phyloP scores from a whole-genome alignment of 2,797 vertebrate genomes.

The Cyprinella venusta region DNA sequence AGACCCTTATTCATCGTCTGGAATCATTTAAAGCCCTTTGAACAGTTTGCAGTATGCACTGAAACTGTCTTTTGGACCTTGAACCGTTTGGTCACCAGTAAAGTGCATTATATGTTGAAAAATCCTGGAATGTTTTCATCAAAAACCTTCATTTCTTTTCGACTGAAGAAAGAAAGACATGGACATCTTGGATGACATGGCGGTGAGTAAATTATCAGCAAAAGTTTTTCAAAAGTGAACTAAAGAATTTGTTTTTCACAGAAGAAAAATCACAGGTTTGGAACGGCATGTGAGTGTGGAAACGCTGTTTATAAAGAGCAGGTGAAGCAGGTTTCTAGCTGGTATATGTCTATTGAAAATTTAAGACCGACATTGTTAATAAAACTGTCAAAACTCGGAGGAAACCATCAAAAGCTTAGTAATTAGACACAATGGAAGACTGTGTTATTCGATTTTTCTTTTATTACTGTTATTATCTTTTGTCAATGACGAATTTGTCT shows the following conservation, averaged over 20 bases:
- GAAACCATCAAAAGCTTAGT: neutral
- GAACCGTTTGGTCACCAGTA: too few relatives aligned
- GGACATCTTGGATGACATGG: too few relatives aligned
- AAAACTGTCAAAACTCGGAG: conserved; percentile 16
- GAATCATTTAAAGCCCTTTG: too few relatives aligned
- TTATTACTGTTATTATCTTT: conserved; percentile 30
- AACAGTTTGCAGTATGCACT: too few relatives aligned
- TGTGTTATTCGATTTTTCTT: neutral
- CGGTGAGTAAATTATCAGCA: too few relatives aligned
- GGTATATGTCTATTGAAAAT: neutral
- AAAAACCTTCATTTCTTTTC: too few relatives aligned
- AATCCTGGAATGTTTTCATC: too few relatives aligned
- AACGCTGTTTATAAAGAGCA: neutral
- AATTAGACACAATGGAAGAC: neutral
- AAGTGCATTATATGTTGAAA: too few relatives aligned
- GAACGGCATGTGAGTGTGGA: neutral
- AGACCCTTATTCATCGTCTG: too few relatives aligned
- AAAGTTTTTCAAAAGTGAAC: too few relatives aligned
- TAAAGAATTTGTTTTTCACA: neutral
- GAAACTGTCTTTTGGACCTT: too few relatives aligned
- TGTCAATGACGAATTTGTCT: conserved; percentile 16
- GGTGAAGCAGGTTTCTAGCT: neutral
- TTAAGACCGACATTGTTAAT: neutral
- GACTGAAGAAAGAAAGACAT: too few relatives aligned
- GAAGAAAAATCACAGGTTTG: neutral